phyloP scores from a whole-genome alignment of 2,888 invertebrate genomes.

The Crossocerus cetratus region DNA sequence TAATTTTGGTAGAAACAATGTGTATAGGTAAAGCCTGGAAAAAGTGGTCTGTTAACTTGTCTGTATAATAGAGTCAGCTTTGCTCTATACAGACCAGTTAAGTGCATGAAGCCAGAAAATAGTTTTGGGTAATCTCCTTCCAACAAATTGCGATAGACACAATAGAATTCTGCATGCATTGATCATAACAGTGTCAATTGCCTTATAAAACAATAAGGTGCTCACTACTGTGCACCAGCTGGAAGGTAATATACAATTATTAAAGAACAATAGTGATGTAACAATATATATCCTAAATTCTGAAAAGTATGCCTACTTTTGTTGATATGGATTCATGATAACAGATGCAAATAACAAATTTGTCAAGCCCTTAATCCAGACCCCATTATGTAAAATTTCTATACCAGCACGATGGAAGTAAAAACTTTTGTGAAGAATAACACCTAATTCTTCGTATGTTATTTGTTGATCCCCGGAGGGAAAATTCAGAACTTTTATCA shows the following conservation, averaged over 20 bases:
- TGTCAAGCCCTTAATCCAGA: conserved; percentile 62
- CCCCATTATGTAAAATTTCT: conserved; percentile 53
- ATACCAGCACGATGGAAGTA: conserved; percentile 61
- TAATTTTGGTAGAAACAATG: conserved; percentile 62
- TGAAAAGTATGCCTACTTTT: conserved; percentile 54
- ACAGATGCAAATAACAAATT: conserved; percentile 63
- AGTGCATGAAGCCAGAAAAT: conserved; percentile 61
- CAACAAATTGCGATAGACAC: conserved; percentile 50
- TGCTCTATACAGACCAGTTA: conserved; percentile 59
- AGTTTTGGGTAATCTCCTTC: conserved; percentile 54
- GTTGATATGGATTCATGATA: conserved; percentile 53
- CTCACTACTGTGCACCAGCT: conserved; percentile 51
- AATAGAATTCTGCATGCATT: conserved; percentile 57
- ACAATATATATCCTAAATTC: background rate
- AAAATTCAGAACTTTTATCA: conserved; percentile 31
- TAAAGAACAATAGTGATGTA: no score
- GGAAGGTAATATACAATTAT: conserved; percentile 9
- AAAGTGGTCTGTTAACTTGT: background rate
- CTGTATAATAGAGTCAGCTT: background rate
- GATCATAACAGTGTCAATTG: conserved; percentile 52
- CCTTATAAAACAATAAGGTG: conserved; percentile 56
- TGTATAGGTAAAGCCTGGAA: conserved; percentile 63
- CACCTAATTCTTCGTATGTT: conserved; percentile 51
- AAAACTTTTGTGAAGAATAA: conserved; percentile 62
- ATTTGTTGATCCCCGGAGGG: conserved; percentile 36